A percentile compares a stretch with the other conserved stretches of the same genome.
Conservation (phyloP, 2,113 vertebrate genomes). For the Ictalurus furcatus region DNA sequence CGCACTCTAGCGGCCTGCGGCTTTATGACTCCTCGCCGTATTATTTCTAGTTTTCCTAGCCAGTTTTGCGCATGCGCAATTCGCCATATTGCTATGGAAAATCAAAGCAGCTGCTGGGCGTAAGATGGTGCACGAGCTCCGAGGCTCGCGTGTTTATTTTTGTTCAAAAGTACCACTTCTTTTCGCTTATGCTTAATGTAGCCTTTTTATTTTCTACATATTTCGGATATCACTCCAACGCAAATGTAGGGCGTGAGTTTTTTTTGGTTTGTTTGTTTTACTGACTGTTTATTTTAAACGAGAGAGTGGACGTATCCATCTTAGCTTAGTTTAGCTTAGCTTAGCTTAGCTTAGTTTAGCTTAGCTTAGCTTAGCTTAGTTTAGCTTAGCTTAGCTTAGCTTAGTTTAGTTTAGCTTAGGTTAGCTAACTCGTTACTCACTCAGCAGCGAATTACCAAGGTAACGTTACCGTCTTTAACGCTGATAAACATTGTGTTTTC, state of each 20-base stretch:
- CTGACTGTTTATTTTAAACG: neutral
- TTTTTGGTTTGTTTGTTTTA: neutral
- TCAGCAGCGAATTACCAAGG: neutral
- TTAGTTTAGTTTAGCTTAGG: neutral
- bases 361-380: neutral
- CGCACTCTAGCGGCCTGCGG: neutral
- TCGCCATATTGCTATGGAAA: conserved; percentile 51
- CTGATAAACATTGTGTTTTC: neutral
- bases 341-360: neutral
- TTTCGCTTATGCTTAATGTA: neutral
- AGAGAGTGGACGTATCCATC: neutral
- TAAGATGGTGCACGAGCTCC: conserved; percentile 42
- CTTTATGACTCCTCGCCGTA: neutral
- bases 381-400: neutral
- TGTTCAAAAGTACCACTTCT: neutral
- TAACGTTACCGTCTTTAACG: neutral
- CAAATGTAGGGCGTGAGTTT: neutral
- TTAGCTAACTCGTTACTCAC: neutral
- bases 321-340: neutral
- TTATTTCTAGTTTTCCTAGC: no score
- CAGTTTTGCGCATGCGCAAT: conserved; percentile 39
- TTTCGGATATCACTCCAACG: no score
- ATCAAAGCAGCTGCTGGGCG: conserved; percentile 46
- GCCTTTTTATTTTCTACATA: neutral
- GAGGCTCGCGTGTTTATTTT: conserved; percentile 32